Percentiles rank a stretch among this genome's conserved stretches.
Evolutionary conservation across 2,113 vertebrate species (phyloP).

Genomic region (Verasper variegatus): DNA sequence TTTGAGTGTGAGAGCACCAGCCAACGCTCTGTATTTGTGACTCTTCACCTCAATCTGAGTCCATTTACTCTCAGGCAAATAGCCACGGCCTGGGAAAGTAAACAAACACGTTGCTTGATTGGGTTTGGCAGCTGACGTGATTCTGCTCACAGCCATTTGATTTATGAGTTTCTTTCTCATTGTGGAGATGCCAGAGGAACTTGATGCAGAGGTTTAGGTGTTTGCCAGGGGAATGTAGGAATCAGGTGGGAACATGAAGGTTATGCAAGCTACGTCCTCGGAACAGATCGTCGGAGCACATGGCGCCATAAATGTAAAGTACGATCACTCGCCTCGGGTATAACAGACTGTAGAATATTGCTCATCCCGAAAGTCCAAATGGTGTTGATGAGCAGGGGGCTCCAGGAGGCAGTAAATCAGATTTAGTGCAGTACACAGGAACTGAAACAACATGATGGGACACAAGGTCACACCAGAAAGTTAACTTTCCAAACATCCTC

Average conservation of each 20-base stretch:
- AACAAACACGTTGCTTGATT: conserved; percentile 53
- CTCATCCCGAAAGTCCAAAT: conserved; percentile 14
- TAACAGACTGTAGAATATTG: background rate
- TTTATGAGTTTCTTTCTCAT: conserved; percentile 19
- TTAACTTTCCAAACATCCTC: background rate
- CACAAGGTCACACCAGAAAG: conserved; percentile 11
- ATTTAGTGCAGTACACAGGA: conserved; percentile 6
- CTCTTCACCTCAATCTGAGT: conserved; percentile 37
- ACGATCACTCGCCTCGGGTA: background rate
- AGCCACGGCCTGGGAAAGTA: conserved; percentile 19
- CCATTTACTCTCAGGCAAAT: conserved; percentile 45
- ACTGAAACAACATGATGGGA: background rate
- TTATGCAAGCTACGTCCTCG: background rate
- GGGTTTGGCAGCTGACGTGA: conserved; percentile 32
- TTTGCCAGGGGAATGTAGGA: background rate
- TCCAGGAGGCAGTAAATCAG: conserved; percentile 17
- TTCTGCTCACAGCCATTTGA: conserved; percentile 41
- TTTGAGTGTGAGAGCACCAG: background rate
- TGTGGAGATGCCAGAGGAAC: background rate
- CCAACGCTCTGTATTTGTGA: conserved; percentile 29
- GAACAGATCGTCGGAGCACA: conserved; percentile 7
- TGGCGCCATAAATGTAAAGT: conserved; percentile 21
- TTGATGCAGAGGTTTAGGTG: background rate
- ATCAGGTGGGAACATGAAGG: background rate
- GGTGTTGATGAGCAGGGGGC: conserved; percentile 10